phyloP scores from a whole-genome alignment of 1,140 invertebrate genomes.

The Archivesica marissinica region DNA sequence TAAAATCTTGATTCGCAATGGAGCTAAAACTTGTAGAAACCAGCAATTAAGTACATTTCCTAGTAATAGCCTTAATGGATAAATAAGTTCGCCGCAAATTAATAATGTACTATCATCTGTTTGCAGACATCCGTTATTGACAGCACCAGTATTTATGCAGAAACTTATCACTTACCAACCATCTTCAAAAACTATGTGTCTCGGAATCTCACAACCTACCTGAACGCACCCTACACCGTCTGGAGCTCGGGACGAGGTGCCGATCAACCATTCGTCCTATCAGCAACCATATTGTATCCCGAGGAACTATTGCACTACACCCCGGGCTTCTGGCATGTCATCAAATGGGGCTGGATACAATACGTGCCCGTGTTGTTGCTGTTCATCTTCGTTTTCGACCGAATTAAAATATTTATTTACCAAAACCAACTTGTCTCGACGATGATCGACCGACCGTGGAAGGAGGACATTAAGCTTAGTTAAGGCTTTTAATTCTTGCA shows the following conservation, averaged over 20 bases:
- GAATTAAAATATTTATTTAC: conserved; percentile 84
- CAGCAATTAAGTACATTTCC: too few species aligned
- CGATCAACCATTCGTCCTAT: conserved; percentile 79
- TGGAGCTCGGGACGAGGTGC: conserved; percentile 84
- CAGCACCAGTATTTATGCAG: conserved; percentile 78
- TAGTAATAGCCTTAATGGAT: too few species aligned
- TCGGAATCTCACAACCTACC: conserved; percentile 86
- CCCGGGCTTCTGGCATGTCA: conserved; percentile 90
- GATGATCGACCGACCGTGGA: conserved; percentile 75
- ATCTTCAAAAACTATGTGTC: conserved; percentile 86
- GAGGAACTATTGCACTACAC: conserved; percentile 85
- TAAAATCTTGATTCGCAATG: too few species aligned
- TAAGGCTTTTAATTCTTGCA: too few species aligned
- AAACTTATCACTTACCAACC: conserved; percentile 79
- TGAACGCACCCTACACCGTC: conserved; percentile 86
- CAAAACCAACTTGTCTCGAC: conserved; percentile 84
- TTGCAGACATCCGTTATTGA: conserved; percentile 85
- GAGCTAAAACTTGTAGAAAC: too few species aligned
- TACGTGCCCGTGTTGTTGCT: conserved; percentile 84
- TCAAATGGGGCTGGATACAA: conserved; percentile 91
- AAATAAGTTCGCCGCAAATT: too few species aligned
- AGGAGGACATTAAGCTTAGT: conserved; percentile 59
- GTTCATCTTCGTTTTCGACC: conserved; percentile 82
- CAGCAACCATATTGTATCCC: conserved; percentile 78
- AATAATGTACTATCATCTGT: neutral